A percentile compares a stretch with the other conserved stretches of the same genome.
These are phyloP conservation scores for Malurus leucopterus DNA, from an alignment of 2,797 vertebrate genomes.

Conservation along the genomic window DNA sequence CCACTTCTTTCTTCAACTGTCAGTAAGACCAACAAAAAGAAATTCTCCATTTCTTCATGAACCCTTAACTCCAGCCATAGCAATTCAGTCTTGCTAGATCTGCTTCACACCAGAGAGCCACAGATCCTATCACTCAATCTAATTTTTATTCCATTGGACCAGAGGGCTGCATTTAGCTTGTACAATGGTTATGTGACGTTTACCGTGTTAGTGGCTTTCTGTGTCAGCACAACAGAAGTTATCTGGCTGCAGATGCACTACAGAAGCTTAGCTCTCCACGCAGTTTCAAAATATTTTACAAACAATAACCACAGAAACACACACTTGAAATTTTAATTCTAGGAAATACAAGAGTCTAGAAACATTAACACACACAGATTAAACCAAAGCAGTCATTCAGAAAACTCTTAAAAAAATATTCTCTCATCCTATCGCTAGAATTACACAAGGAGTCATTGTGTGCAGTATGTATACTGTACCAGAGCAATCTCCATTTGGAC, in stretches of 20 bases:
- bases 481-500: not conserved
- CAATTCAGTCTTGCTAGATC: not conserved
- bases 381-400: not conserved
- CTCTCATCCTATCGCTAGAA: not conserved
- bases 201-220: not conserved
- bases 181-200: accelerated
- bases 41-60: not conserved
- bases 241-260: not conserved
- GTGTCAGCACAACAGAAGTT: not conserved
- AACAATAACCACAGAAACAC: accelerated
- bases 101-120: not conserved
- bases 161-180: not conserved
- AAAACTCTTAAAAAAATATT: not conserved
- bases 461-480: not conserved
- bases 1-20: not conserved
- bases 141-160: not conserved
- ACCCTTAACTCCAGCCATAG: not conserved
- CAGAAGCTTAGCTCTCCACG: not conserved
- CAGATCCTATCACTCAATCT: not conserved
- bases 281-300: not conserved
- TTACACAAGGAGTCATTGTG: not conserved
- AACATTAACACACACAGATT: not conserved
- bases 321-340: not conserved
- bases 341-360: not conserved
- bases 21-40: not conserved